Base-by-base conservation (phyloP, 2,888 invertebrate species). In the Entomobrya multifasciata region DNA sequence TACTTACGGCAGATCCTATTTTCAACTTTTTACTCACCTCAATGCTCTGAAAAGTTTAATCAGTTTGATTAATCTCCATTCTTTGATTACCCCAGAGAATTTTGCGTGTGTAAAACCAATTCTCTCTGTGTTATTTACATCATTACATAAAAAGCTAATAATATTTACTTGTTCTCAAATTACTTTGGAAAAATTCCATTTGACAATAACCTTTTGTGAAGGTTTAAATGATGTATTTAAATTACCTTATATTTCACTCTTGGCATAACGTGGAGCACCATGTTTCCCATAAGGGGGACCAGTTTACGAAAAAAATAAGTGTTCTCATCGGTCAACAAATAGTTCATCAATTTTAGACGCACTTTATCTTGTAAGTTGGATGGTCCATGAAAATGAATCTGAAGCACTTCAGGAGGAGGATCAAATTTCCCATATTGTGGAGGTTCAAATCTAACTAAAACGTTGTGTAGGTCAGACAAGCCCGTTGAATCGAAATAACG, bases 181-280 rank as follows among this genome's bases (percentile, higher is more conserved):
- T n/a, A n/a, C n/a, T n/a, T n/a, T n/a, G n/a, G n/a, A n/a, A n/a
- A n/a, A n/a, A n/a, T n/a, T n/a, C n/a, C n/a, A n/a, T n/a, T n/a
- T n/a, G n/a, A n/a, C n/a, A n/a, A n/a, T n/a, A n/a, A n/a, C n/a
- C n/a, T n/a, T n/a, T n/a, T n/a, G n/a, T n/a, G n/a, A n/a, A n/a
- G n/a, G n/a, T n/a, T n/a, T n/a, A n/a, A n/a, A n/a, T n/a, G n/a
- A n/a, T n/a, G n/a, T n/a, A n/a, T n/a, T n/a, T n/a, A n/a, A n/a
- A n/a, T n/a, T n/a, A 87, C 87, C 82, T 87, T 82, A 41, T 70
- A 87, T 30, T 81, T 70, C 15, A 87, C 57, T 20, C 87, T 55
- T 1, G 87, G 87, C 72, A 87, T 81, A 1, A 60, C 17, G 41
- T 57, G 17, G 15, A 86, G 3, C 17, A n/a, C 22, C 22, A 27